Percentiles rank a stretch among this genome's conserved stretches.
phyloP scores from a whole-genome alignment of 2,888 invertebrate species.

The Thelaira solivaga region DNA sequence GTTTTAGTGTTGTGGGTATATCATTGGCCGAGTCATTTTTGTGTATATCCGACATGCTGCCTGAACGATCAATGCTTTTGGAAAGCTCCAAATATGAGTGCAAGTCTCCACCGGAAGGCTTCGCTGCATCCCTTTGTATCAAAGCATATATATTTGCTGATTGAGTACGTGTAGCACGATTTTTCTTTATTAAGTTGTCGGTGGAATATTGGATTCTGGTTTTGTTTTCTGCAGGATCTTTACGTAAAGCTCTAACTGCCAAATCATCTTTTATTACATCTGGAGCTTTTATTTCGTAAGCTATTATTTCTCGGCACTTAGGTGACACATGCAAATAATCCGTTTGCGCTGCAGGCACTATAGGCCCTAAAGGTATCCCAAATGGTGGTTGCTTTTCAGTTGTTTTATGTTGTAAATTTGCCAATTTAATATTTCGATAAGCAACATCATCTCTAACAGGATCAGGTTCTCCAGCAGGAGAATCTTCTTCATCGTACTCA shows the following conservation, averaged over 20 bases:
- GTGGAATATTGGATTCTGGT: slow-evolving; percentile 71
- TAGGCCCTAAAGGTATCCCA: slow-evolving; percentile 92
- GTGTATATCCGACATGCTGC: slow-evolving; percentile 80
- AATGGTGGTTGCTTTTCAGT: slow-evolving; percentile 92
- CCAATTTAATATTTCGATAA: slow-evolving; percentile 87
- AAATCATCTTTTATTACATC: slow-evolving; percentile 92
- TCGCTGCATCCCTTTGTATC: slow-evolving; percentile 81
- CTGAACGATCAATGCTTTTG: slow-evolving; percentile 80
- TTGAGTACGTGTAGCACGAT: slow-evolving; percentile 87
- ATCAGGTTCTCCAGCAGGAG: slow-evolving; percentile 85
- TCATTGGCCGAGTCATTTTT: slow-evolving; percentile 67
- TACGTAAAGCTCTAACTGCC: slow-evolving; percentile 89
- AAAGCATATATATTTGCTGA: slow-evolving; percentile 90
- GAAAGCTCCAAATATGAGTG: slow-evolving; percentile 80
- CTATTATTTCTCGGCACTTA: slow-evolving; percentile 70
- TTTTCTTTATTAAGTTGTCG: slow-evolving; percentile 82
- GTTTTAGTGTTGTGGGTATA: slow-evolving; percentile 71
- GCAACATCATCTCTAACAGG: slow-evolving; percentile 90
- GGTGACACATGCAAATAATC: slow-evolving; percentile 90
- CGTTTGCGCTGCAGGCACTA: slow-evolving; percentile 86
- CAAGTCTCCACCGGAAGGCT: slow-evolving; percentile 77
- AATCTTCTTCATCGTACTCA: slow-evolving; percentile 79
- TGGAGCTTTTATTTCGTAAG: slow-evolving; percentile 78
- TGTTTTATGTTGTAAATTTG: slow-evolving; percentile 84
- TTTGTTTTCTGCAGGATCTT: slow-evolving; percentile 80